These are phyloP conservation scores for Drosophila sp. DNA, from an alignment of 1,140 invertebrate genomes.

Conservation along the genomic window DNA sequence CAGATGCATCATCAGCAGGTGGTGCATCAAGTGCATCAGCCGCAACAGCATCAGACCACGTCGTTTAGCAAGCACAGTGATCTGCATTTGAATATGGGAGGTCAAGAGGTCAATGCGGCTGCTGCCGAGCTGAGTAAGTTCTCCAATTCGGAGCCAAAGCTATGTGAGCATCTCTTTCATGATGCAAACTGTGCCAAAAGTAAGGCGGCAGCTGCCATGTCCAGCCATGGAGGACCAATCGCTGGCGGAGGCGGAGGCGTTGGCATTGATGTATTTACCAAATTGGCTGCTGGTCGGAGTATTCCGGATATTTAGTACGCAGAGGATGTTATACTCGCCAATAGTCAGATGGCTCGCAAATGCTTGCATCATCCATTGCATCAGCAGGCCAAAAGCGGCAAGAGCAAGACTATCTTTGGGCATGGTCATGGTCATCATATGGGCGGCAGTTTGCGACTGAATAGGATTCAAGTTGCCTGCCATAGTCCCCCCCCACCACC, in stretches of 20 bases:
- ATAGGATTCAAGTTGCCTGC: constrained; percentile 66
- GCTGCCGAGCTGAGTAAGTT: constrained; percentile 73
- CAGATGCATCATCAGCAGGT: constrained; percentile 48
- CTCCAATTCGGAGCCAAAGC: constrained; percentile 81
- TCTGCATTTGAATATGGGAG: constrained; percentile 70
- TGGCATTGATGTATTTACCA: constrained; percentile 35
- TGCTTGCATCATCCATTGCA: constrained; percentile 68
- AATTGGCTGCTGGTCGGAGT: constrained; percentile 59
- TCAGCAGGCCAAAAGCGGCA: constrained; percentile 48
- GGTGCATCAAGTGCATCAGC: constrained; percentile 69
- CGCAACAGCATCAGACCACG: constrained; percentile 66
- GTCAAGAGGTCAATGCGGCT: constrained; percentile 38
- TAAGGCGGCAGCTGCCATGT: constrained; percentile 39
- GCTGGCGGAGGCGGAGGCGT: neutral
- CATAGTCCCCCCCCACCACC: constrained; percentile 77
- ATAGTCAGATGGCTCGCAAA: constrained; percentile 68
- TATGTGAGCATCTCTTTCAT: constrained; percentile 81
- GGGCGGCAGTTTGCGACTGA: constrained; percentile 53
- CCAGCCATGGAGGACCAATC: too few relatives aligned
- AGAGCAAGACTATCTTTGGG: constrained; percentile 12
- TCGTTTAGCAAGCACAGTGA: constrained; percentile 81
- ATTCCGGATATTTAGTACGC: constrained; percentile 83
- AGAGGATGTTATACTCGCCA: constrained; percentile 81
- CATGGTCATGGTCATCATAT: constrained; percentile 34
- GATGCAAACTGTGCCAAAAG: constrained; percentile 81